A percentile compares a stretch with the other conserved stretches of the same genome.
These are phyloP conservation scores for Euphonia xanthogaster DNA, from an alignment of 2,797 vertebrate genomes.

Conservation along the genomic window DNA sequence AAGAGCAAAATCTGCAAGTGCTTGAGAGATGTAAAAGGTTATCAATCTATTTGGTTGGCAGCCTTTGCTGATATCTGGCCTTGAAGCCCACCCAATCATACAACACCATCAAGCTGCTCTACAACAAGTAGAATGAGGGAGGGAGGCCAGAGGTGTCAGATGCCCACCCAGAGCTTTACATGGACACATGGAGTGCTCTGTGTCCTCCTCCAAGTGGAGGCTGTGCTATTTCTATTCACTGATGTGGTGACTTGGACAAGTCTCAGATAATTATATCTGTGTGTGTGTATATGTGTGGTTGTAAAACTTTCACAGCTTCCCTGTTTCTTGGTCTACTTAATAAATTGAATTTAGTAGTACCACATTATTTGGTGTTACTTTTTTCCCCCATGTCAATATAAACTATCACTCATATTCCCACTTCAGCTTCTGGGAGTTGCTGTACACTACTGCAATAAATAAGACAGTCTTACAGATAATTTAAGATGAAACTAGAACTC, in stretches of 20 bases:
- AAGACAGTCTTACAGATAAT: neutral
- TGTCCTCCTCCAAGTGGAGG: neutral
- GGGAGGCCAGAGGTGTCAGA: neutral
- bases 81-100: neutral
- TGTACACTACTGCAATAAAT: neutral
- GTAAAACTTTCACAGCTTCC: neutral
- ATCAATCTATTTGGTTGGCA: neutral
- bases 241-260: fast-evolving
- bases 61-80: neutral
- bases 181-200: fast-evolving
- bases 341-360: neutral
- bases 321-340: neutral
- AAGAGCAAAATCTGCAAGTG: neutral
- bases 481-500: neutral
- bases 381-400: neutral
- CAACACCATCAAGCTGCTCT: neutral
- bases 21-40: neutral
- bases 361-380: neutral
- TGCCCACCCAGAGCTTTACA: neutral
- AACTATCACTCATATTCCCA: neutral
- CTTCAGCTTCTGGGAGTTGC: neutral
- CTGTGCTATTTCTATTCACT: neutral
- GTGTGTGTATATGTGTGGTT: too few species aligned
- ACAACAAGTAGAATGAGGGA: fast-evolving
- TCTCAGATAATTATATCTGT: neutral